These are phyloP conservation scores for Tinea pellionella DNA, from an alignment of 2,888 invertebrate genomes.

Conservation along the genomic window DNA sequence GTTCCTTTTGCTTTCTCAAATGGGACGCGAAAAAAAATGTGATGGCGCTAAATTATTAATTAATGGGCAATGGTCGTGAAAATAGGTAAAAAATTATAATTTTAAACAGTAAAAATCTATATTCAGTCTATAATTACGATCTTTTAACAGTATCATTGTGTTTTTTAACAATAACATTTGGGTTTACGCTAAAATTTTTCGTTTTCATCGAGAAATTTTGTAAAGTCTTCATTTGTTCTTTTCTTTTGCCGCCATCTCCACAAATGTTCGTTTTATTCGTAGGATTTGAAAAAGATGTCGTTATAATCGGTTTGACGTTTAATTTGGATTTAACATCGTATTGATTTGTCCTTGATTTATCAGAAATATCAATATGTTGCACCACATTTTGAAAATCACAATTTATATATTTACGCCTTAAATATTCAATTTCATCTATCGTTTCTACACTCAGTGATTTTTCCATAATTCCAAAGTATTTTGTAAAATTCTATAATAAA, in stretches of 20 bases:
- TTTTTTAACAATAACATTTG: not conserved
- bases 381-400: not conserved
- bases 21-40: too few relatives aligned
- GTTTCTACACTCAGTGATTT: not conserved
- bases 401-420: not conserved
- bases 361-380: conserved; percentile 2
- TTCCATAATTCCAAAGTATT: not conserved
- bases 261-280: not conserved
- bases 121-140: too few relatives aligned
- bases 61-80: too few relatives aligned
- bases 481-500: not conserved
- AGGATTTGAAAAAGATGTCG: not conserved
- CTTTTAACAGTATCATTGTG: too few relatives aligned
- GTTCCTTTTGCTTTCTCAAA: too few relatives aligned
- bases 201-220: not conserved
- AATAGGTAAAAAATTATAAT: too few relatives aligned
- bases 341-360: not conserved
- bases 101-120: too few relatives aligned
- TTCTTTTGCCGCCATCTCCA: not conserved
- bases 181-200: not conserved
- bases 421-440: not conserved
- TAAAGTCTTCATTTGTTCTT: not conserved
- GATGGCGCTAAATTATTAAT: too few relatives aligned
- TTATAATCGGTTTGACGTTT: not conserved
- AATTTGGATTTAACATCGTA: not conserved